Conservation (phyloP, 2,888 invertebrate species). For the Drosophila recens region DNA sequence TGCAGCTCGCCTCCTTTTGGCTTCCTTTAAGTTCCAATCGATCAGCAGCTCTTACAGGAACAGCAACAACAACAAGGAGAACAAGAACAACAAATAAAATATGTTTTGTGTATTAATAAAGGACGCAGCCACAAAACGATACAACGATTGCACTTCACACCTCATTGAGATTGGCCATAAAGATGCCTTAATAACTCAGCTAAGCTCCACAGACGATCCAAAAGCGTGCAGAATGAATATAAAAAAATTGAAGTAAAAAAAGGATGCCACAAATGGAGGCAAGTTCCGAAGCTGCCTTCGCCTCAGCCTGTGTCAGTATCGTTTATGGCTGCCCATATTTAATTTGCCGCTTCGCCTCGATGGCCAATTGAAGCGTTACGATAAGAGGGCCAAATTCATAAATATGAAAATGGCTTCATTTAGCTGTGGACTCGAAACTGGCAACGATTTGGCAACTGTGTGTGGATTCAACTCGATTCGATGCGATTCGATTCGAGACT, state of each 20-base stretch:
- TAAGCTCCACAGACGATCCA: constrained; percentile 63
- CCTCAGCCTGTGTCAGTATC: constrained; percentile 68
- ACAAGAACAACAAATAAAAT: constrained; percentile 62
- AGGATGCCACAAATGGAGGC: constrained; percentile 24
- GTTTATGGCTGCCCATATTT: constrained; percentile 81
- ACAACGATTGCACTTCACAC: constrained; percentile 83
- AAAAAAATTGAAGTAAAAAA: background rate
- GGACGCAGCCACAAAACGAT: constrained; percentile 51
- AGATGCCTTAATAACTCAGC: constrained; percentile 84
- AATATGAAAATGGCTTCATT: constrained; percentile 82
- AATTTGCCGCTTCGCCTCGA: constrained; percentile 74
- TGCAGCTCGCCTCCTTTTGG: background rate
- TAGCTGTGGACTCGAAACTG: constrained; percentile 21
- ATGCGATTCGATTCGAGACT: background rate
- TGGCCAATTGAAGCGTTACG: constrained; percentile 80
- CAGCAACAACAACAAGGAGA: background rate
- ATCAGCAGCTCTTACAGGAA: constrained; percentile 26
- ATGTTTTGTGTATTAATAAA: constrained; percentile 80
- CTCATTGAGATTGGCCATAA: constrained; percentile 84
- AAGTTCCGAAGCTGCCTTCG: background rate
- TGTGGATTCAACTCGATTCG: constrained; percentile 12
- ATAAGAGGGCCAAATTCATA: constrained; percentile 80
- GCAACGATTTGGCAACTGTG: background rate
- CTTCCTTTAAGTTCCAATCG: constrained; percentile 37
- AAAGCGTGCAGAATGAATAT: constrained; percentile 11